Evolutionary conservation across 2,113 vertebrate species (phyloP).

Genomic region (Nanorana parkeri): DNA sequence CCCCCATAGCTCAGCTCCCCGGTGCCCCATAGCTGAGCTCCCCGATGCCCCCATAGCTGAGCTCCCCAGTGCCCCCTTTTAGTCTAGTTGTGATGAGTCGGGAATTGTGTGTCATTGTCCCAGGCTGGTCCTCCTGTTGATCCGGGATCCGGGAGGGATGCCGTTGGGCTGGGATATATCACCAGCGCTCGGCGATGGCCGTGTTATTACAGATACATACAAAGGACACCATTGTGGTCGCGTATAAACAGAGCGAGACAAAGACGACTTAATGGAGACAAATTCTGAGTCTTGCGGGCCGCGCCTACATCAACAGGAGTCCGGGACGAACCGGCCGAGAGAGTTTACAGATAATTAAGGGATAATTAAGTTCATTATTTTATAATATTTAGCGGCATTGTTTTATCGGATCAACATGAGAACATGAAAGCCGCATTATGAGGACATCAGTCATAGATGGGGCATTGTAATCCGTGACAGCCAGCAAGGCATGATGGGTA

Average conservation of each 20-base stretch:
- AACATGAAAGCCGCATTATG: conserved; percentile 6
- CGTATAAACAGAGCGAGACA: neutral
- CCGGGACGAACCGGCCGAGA: neutral
- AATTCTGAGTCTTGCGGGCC: conserved; percentile 19
- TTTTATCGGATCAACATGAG: conserved; percentile 22
- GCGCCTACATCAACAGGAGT: conserved; percentile 22
- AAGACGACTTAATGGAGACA: conserved; percentile 23
- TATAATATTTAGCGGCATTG: conserved; percentile 13
- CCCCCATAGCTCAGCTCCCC: no score
- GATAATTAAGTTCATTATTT: conserved; percentile 23
- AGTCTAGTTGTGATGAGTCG: no score
- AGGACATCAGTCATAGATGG: neutral
- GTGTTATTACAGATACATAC: conserved; percentile 17
- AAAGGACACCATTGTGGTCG: conserved; percentile 34
- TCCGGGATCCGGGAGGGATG: no score
- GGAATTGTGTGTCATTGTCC: no score
- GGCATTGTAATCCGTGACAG: neutral
- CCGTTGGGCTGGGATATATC: no score
- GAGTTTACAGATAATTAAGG: neutral
- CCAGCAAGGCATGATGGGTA: neutral
- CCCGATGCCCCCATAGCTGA: no score
- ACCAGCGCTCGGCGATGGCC: neutral
- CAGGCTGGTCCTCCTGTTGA: no score
- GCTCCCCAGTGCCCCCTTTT: no score
- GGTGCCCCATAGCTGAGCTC: no score